phyloP scores from a whole-genome alignment of 2,888 invertebrate species.

The Diploptera punctata region DNA sequence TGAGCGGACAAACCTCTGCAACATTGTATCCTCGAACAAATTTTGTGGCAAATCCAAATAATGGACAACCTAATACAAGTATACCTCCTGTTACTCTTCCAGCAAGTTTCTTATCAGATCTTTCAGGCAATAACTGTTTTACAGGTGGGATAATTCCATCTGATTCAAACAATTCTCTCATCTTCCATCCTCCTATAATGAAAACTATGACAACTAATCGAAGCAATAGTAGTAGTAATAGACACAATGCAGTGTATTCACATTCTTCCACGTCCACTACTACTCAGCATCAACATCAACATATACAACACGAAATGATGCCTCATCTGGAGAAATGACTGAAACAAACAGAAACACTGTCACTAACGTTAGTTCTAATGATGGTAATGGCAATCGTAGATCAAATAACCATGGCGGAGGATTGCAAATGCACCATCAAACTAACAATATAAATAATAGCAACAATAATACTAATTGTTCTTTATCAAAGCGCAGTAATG shows the following conservation, averaged over 20 bases:
- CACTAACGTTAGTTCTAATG: neutral
- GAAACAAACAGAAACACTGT: slow-evolving; percentile 7
- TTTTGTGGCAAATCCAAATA: slow-evolving; percentile 15
- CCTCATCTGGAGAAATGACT: neutral
- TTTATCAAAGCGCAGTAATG: slow-evolving; percentile 19
- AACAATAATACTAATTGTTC: neutral
- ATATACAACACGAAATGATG: slow-evolving; percentile 17
- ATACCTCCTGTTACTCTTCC: slow-evolving; percentile 14
- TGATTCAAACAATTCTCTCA: slow-evolving; percentile 18
- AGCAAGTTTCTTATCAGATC: slow-evolving; percentile 22
- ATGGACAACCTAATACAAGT: neutral
- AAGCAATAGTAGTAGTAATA: neutral
- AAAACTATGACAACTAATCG: neutral
- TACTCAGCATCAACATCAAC: slow-evolving; percentile 14
- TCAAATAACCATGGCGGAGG: neutral
- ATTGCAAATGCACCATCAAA: slow-evolving; percentile 9
- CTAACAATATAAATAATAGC: neutral
- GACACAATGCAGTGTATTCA: slow-evolving; percentile 19
- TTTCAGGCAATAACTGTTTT: slow-evolving; percentile 16
- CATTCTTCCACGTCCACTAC: slow-evolving; percentile 2
- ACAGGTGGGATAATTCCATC: slow-evolving; percentile 1
- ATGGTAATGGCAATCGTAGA: neutral
- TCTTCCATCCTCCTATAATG: slow-evolving; percentile 22
- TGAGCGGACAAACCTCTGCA: neutral
- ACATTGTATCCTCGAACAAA: slow-evolving; percentile 1